Conservation (phyloP, 1,140 invertebrate species). For the Leptopilina boulardi region DNA sequence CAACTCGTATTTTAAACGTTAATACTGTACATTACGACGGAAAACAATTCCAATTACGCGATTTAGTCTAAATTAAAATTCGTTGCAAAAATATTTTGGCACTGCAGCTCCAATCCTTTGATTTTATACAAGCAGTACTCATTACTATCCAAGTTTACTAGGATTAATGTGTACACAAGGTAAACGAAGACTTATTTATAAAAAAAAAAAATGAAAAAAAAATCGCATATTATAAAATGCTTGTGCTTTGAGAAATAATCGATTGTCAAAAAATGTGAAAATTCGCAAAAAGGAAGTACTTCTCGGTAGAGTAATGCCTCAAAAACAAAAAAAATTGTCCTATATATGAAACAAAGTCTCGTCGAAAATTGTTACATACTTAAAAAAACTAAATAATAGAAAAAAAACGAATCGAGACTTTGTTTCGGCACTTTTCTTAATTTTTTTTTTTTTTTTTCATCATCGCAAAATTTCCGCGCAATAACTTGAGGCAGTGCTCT, state of each 20-base stretch:
- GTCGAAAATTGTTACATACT: not conserved
- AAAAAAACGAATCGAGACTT: slow-evolving; percentile 8
- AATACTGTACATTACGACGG: slow-evolving; percentile 32
- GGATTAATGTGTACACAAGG: slow-evolving; percentile 20
- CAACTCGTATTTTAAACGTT: slow-evolving; percentile 28
- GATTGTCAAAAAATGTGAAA: slow-evolving; percentile 9
- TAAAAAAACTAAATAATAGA: slow-evolving; percentile 26
- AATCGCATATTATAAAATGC: slow-evolving; percentile 1
- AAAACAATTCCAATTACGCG: slow-evolving; percentile 28
- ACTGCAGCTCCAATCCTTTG: slow-evolving; percentile 31
- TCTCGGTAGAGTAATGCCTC: slow-evolving; percentile 7
- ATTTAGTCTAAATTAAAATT: slow-evolving; percentile 28
- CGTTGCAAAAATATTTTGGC: slow-evolving; percentile 32
- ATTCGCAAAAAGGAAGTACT: slow-evolving; percentile 4
- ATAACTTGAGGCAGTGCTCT: slow-evolving; percentile 29
- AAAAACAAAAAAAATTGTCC: not conserved
- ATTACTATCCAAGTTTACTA: slow-evolving; percentile 6
- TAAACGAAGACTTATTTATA: not conserved
- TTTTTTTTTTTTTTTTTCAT: too few relatives aligned
- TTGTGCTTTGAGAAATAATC: slow-evolving; percentile 6
- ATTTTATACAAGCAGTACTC: slow-evolving; percentile 30
- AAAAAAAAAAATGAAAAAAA: not conserved
- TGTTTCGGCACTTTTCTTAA: not conserved
- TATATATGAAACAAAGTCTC: not conserved
- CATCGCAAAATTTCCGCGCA: not conserved